phyloP scores from a whole-genome alignment of 2,113 vertebrate genomes.

The Donacobius atricapilla region DNA sequence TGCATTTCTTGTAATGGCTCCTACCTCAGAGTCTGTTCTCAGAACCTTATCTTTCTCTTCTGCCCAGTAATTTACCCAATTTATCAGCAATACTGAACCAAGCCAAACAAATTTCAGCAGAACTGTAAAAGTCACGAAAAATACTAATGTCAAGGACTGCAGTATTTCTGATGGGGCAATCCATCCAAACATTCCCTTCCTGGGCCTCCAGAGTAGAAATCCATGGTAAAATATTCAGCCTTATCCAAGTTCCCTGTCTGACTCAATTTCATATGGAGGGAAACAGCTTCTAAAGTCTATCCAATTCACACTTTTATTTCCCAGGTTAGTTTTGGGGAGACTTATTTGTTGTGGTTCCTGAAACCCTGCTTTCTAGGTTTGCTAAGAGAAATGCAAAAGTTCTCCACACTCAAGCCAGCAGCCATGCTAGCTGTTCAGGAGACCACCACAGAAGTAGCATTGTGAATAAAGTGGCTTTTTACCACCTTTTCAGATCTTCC shows the following conservation, averaged over 20 bases:
- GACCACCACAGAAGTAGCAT: background rate
- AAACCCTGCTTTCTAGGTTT: background rate
- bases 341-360: background rate
- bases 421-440: background rate
- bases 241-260: background rate
- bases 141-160: background rate
- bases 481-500: background rate
- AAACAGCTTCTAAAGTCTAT: background rate
- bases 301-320: background rate
- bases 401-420: background rate
- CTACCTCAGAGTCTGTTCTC: background rate
- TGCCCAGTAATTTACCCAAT: background rate
- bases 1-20: rapidly evolving
- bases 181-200: background rate
- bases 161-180: background rate
- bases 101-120: background rate
- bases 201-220: background rate
- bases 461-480: background rate
- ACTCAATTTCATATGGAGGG: background rate
- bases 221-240: background rate
- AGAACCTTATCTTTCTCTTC: background rate
- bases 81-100: background rate
- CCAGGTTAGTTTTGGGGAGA: background rate
- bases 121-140: background rate
- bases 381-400: background rate